These are phyloP conservation scores for Drosophila limbata DNA, from an alignment of 2,888 invertebrate species.

Conservation along the genomic window DNA sequence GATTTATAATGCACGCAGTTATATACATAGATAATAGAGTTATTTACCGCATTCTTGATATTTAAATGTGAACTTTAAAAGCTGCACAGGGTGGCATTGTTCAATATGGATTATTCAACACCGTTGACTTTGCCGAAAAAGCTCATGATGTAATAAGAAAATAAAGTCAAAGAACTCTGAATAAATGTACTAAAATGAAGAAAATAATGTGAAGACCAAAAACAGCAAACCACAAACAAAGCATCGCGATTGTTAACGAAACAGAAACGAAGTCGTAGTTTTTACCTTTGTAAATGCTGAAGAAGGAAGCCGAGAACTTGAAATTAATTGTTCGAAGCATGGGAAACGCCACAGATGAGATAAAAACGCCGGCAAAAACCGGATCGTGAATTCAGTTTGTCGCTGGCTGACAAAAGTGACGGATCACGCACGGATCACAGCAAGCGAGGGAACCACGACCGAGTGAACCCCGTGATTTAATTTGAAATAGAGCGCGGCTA, in stretches of 20 bases:
- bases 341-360: slow-evolving; percentile 44
- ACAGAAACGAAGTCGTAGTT: slow-evolving; percentile 46
- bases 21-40: slow-evolving; percentile 41
- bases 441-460: slow-evolving; percentile 1
- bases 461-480: background rate
- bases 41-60: slow-evolving; percentile 34
- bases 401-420: slow-evolving; percentile 60
- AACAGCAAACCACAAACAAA: slow-evolving; percentile 25
- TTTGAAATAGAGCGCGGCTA: slow-evolving; percentile 49
- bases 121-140: slow-evolving; percentile 12
- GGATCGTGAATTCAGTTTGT: slow-evolving; percentile 61
- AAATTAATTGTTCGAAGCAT: slow-evolving; percentile 42
- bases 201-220: slow-evolving; percentile 23
- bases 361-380: slow-evolving; percentile 63
- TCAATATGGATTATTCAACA: slow-evolving; percentile 14
- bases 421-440: slow-evolving; percentile 23
- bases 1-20: slow-evolving; percentile 4
- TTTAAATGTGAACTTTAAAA: slow-evolving; percentile 37
- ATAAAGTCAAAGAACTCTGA: slow-evolving; percentile 55
- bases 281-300: slow-evolving; percentile 3
- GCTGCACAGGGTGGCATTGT: slow-evolving; percentile 27
- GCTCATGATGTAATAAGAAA: slow-evolving; percentile 23
- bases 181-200: slow-evolving; percentile 10
- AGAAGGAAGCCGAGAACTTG: slow-evolving; percentile 16
- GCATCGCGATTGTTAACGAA: slow-evolving; percentile 6